phyloP scores from a whole-genome alignment of 1,140 invertebrate species.

The Cotesia chilonis region DNA sequence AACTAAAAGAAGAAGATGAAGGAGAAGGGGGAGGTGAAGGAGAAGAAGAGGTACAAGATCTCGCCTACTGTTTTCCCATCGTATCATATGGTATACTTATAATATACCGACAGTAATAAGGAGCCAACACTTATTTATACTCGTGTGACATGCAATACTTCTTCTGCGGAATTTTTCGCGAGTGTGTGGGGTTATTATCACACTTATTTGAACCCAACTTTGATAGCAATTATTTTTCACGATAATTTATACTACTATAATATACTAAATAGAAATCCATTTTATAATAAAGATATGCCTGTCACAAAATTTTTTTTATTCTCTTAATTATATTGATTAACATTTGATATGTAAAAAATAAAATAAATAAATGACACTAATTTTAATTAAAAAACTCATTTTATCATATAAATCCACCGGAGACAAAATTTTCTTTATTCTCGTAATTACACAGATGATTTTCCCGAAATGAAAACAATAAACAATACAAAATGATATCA shows the following conservation, averaged over 20 bases:
- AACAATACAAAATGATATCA: neutral
- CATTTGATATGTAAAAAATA: no score
- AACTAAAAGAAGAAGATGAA: no score
- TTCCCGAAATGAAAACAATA: neutral
- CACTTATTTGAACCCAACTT: conserved; percentile 40
- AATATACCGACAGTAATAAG: neutral
- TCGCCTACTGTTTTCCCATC: conserved; percentile 36
- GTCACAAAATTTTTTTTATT: no score
- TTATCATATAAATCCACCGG: no score
- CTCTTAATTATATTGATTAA: no score
- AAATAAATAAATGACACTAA: no score
- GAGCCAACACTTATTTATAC: conserved; percentile 18
- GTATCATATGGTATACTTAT: conserved; percentile 28
- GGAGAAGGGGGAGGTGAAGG: no score
- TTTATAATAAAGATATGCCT: no score
- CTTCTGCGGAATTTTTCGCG: conserved; percentile 10
- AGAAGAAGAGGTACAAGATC: neutral
- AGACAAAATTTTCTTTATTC: neutral
- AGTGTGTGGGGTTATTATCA: conserved; percentile 37
- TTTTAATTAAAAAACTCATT: no score
- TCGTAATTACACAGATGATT: conserved; percentile 46
- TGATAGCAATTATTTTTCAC: conserved; percentile 40
- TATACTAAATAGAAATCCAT: no score
- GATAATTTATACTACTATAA: neutral
- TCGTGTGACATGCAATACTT: conserved; percentile 29